Base-by-base conservation (phyloP, 2,797 vertebrate genomes). In the Luscinia megarhynchos region DNA sequence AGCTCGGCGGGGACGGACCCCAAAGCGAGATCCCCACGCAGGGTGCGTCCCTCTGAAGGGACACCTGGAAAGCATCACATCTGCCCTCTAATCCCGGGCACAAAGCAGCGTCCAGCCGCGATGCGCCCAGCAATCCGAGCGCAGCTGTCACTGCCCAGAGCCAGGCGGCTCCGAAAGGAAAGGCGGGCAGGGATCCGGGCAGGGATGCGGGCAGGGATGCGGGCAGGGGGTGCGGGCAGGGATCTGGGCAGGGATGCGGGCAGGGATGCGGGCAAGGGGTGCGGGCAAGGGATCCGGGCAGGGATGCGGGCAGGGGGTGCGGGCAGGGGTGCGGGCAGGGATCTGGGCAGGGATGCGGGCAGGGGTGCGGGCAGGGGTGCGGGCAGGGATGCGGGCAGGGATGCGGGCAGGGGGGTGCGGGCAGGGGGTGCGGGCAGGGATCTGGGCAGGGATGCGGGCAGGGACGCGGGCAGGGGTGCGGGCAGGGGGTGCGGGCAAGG, bases 41-140 rank as follows among this genome's bases (percentile, higher is more conserved):
- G 36, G 55, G 8, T 4, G 9, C n/a, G 73, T 54, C 53, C 32
- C 34, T 13, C 64, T 3, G 23, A n/a, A 10, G 26, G 36, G 2
- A 58, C 41, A 58, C n/a, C 72, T 17, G 66, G 22, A 29, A 32
- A 43, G 48, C 43, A 12, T 2, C 40, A 2, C 3, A 9, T 10
- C 3, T 6, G 9, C 23, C 3, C 30, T 26, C 50, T 13, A 22
- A 15, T 2, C 15, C 23, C 12, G 8, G 0, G 14, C 45, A 75
- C 74, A 84, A 78, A 55, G 38, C 54, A 8, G 58, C 0, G 23
- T 1, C 48, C 38, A 6, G 22, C 43, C 57, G 16, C 14, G n/a
- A 11, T 3, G 30, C 41, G 15, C 40, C 24, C 62, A 5, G 4
- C 64, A 24, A 12, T 14, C 10, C n/a, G 27, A 20, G 77, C 3